Base-by-base conservation (phyloP, 2,888 invertebrate genomes). In the Cantharis rufa region DNA sequence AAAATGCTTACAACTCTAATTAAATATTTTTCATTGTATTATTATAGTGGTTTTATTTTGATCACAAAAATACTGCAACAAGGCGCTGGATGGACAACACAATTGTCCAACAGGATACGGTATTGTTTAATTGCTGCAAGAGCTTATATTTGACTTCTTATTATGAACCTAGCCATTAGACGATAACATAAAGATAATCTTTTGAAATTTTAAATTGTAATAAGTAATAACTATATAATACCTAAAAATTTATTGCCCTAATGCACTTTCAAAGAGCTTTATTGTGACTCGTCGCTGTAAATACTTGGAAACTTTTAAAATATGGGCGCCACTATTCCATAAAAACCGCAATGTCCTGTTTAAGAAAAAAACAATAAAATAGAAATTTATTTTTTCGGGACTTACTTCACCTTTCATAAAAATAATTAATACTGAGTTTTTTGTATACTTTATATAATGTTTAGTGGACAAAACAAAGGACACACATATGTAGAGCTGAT, bases 401-500 rank as follows among this genome's bases (percentile, higher is more conserved):
- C 48, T n/a, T n/a, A 48, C 48, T 48, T 48, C 7, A n/a, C n/a
- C 48, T 48, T 48, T 5, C 1, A 48, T n/a, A 9, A 48, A 81
- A 80, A 80, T 77, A 82, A 84, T 82, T 82, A 81, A 82, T 80
- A 79, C 79, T 70, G 79, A 82, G 82, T 82, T 84, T 83, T 83
- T 66, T 83, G 83, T 82, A 82, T 81, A 79, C 81, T 77, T 15
- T 80, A 81, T 80, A 81, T 80, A 80, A 75, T 81, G 80, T 82
- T 80, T 81, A 83, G 74, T 81, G 79, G 79, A 74, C 83, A 84
- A 85, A 86, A 85, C 84, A 85, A 84, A 82, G 82, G 82, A 78
- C 83, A 81, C 83, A 83, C 84, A 84, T 84, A 84, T 84, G 84
- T 83, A 84, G 83, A 85, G 84, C 84, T 84, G 84, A 85, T 86